Evolutionary conservation across 2,797 vertebrate species (phyloP), one percentile per base, ranked within the genome.

Genomic region (Jordanella pulchra): DNA sequence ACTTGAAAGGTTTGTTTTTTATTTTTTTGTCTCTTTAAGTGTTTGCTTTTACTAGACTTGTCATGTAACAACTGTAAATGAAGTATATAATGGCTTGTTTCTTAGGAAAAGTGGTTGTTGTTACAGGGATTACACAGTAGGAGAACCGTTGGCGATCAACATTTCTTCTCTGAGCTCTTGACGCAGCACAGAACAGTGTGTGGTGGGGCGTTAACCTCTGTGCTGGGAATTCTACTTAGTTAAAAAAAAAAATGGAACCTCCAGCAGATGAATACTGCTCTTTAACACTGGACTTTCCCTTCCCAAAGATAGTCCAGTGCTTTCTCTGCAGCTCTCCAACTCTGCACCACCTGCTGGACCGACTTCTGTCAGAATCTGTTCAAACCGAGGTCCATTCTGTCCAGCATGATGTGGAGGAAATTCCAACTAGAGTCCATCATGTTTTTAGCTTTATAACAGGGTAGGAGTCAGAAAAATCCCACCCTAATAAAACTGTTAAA

Each of bases 291-390:
- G 88, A 79, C 80, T 67, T 77, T 70, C 81, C 71, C 54, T 23
- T 75, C 73, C 85, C 86, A 87, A 86, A 84, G 65, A 17, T 73
- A 84, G 75, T 76, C 73, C 69, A 64, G 71, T 75, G 83, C 93
- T 95, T 93, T 94, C 93, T 93, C 88, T 89, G 86, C 87, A 91
- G 76, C 65, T 69, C 65, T 77, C 81, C 64, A 69, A 39, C 82
- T 87, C 72, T 32, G 81, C 69, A 86, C 84, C 93, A 94, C 92
- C 93, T 94, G 93, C 92, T 88, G 77, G 81, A 78, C 72, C 68
- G 81, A 86, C 83, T 80, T 71, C 68, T 58, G 80, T 87, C 78
- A 81, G 84, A 92, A 93, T 91, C 93, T 89, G 90, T 93, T 91
- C 81, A 83, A 71, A 73, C 83, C 56, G 67, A 68, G 39, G 39